Evolutionary conservation across 2,888 invertebrate genomes (phyloP), one percentile per base, ranked within the genome.

Genomic region (Epinotia brunnichana): DNA sequence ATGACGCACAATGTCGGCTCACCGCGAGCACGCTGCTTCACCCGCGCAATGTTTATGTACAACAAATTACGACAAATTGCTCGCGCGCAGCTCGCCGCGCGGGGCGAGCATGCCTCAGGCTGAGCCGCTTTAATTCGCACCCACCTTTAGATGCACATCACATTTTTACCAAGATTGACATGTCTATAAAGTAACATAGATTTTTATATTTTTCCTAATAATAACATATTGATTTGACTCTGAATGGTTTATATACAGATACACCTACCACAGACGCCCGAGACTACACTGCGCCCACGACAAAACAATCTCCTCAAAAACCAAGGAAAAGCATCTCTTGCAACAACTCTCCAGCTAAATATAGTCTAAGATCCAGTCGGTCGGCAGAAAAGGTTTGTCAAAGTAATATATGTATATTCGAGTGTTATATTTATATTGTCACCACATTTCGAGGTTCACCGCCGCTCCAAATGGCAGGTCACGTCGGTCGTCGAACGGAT

Each of bases 331-430:
- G 19, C 13, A 53, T 19, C 19, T 7, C n/a, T 54, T 35, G 41
- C 60, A 54, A 61, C 2, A 29, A 66, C 71, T 72, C 75, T 11
- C 74, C 75, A 9, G 68, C 60, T 19, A 77, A 64, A 57, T 79
- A 81, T 67, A 77, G 76, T 66, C 74, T 81, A 21, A 76, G 80
- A 67, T 79, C 79, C 4, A 73, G n/a, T 35, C 75, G 71, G 53
- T 78, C 68, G 56, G 77, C n/a, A 7, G 21, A 53, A 35, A 61
- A 78, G 77, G 82, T 81, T 59, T 24, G 48, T 71, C 11, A 29
- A 24, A 29, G n/a, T 11, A 56, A 56, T n/a, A 24, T 24, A 24
- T 57, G n/a, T 4, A 10, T 35, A n/a, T 59, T 35, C 17, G n/a
- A 10, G n/a, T 29, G 2, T 29, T 35, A 35, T 29, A 15, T 15